Conservation (phyloP, 2,797 vertebrate genomes). For the Scyliorhinus canicula region DNA sequence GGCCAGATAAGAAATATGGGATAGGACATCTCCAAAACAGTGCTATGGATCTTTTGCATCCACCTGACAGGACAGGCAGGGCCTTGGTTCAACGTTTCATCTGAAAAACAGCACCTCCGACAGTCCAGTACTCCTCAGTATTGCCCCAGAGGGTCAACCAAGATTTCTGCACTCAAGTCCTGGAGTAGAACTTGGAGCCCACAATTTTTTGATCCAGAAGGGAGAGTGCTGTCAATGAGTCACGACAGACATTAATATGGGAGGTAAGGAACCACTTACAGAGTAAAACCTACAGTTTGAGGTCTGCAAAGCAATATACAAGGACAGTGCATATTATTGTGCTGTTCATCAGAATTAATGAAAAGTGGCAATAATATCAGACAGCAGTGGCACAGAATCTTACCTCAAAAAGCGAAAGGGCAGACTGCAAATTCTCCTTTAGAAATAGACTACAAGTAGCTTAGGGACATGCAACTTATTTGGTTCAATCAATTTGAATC, state of each 20-base stretch:
- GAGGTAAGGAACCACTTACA: not conserved
- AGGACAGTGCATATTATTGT: not conserved
- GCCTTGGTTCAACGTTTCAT: not conserved
- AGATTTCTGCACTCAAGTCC: not conserved
- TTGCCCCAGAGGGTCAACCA: not conserved
- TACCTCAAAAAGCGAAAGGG: not conserved
- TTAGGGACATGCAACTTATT: not conserved
- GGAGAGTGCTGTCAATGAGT: not conserved
- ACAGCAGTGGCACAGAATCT: not conserved
- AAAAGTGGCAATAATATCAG: not conserved
- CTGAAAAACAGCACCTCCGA: not conserved
- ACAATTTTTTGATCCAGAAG: not conserved
- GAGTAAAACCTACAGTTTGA: not conserved
- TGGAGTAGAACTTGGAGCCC: not conserved
- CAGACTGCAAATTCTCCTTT: not conserved
- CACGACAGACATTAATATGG: not conserved
- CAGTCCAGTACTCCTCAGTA: not conserved
- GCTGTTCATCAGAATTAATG: not conserved
- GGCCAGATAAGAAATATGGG: no score
- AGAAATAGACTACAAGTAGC: not conserved
- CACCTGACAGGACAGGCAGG: not conserved
- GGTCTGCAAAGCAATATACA: not conserved
- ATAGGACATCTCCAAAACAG: not conserved
- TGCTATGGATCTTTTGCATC: not conserved
- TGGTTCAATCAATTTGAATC: not conserved